A percentile compares a stretch with the other conserved stretches of the same genome.
These are phyloP conservation scores for Bubo bubo DNA, from an alignment of 2,113 vertebrate genomes.

Conservation along the genomic window DNA sequence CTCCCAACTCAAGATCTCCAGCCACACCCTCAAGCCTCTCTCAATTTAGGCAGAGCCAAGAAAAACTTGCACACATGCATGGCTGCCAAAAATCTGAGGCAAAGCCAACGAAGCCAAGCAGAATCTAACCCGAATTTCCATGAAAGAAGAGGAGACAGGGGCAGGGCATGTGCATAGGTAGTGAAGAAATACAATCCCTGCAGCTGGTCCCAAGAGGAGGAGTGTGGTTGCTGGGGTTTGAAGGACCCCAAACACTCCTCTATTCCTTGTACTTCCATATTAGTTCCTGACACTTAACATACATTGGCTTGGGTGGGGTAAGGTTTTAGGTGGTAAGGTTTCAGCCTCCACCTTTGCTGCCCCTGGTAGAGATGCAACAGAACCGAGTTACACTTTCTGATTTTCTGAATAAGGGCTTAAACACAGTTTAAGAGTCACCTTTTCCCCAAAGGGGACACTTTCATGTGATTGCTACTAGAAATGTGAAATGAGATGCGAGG, in stretches of 20 bases:
- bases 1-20: not conserved
- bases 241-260: not conserved
- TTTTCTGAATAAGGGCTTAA: not conserved
- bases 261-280: not conserved
- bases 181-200: not conserved
- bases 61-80: fast-evolving
- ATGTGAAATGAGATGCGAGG: not conserved
- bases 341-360: not conserved
- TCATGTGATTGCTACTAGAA: not conserved
- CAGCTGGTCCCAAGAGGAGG: not conserved
- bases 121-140: not conserved
- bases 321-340: not conserved
- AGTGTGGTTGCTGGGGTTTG: not conserved
- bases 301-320: not conserved
- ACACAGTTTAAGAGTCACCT: not conserved
- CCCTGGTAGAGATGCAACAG: not conserved
- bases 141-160: not conserved
- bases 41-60: not conserved
- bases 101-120: not conserved
- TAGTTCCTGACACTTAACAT: not conserved
- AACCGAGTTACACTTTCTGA: not conserved
- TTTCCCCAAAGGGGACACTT: not conserved
- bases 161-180: fast-evolving
- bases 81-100: not conserved
- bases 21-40: not conserved